Evolutionary conservation across 1,140 invertebrate genomes (phyloP), one percentile per base, ranked within the genome.

Genomic region (Drosophila novamexicana): DNA sequence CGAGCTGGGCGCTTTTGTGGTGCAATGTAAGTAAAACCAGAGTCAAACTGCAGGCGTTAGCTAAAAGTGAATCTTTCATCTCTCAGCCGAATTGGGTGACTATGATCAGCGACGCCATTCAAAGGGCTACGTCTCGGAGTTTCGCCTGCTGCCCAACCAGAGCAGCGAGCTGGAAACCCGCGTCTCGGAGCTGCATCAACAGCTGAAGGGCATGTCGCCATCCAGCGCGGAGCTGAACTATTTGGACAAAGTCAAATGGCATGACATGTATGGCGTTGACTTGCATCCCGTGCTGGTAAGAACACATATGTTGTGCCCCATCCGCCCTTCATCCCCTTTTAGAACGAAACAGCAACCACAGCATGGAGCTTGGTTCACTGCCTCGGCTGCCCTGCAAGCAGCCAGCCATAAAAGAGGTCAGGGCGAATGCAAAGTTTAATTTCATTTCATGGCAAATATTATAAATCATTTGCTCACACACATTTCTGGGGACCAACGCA

Each of bases 191-290:
- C 94, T 98, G 70, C 98, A 98, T 92, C 96, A 98, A 92, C 91
- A 92, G 76, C 93, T 81, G 81, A 94, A 94, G 69, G 94, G 94
- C 45, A 94, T 94, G 90, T 94, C 94, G 56, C 94, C 94, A 50
- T 94, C 94, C 42, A 93, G 94, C 70, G 94, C 98, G 2, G 98
- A 99, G 93, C 94, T 97, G 44, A 97, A 96, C 86, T 99, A 98
- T 93, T 94, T 99, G 70, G 97, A 98, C 88, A 97, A 98, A 94
- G 97, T 97, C n/a, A 99, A 98, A 94, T 98, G 97, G 97, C 93
- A 99, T 59, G 98, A 99, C 84, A 97, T 99, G 96, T 99, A 99
- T 91, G 98, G 98, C 29, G 97, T 99, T 6, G 98, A 99, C 93
- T 96, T 98, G 94, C 94, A 94, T 93, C 94, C 94, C 67, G 94